Conservation (phyloP, 1,140 invertebrate species). For the Listronotus oregonensis region DNA sequence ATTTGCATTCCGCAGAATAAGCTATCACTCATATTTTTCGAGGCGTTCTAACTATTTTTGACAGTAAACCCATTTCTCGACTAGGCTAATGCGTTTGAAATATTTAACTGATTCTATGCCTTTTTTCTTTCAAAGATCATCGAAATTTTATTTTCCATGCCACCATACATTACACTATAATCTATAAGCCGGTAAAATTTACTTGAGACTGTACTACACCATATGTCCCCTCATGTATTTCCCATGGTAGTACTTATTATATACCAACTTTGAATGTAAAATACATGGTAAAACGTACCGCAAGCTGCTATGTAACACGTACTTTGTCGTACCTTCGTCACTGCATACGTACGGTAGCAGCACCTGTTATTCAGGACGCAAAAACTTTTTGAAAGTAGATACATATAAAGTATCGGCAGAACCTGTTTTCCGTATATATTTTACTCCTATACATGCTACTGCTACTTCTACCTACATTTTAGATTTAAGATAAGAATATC, state of each 20-base stretch:
- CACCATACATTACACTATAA: too few species aligned
- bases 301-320: constrained; percentile 33
- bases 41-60: too few species aligned
- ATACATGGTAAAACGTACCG: constrained; percentile 14
- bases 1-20: too few species aligned
- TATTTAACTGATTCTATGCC: too few species aligned
- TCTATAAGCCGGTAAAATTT: too few species aligned
- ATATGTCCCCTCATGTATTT: too few species aligned
- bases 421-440: constrained; percentile 31
- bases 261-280: not conserved
- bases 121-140: too few species aligned
- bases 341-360: not conserved
- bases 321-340: constrained; percentile 18
- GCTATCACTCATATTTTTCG: too few species aligned
- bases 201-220: too few species aligned
- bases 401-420: constrained; percentile 29
- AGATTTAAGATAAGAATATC: constrained; percentile 25
- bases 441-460: constrained; percentile 27
- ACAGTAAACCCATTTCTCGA: too few species aligned
- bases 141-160: too few species aligned
- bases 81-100: too few species aligned
- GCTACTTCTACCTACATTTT: constrained; percentile 21
- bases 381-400: constrained; percentile 32
- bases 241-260: not conserved
- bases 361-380: constrained; percentile 30